These are phyloP conservation scores for Eurois occulta DNA, from an alignment of 2,888 invertebrate genomes.

Conservation along the genomic window DNA sequence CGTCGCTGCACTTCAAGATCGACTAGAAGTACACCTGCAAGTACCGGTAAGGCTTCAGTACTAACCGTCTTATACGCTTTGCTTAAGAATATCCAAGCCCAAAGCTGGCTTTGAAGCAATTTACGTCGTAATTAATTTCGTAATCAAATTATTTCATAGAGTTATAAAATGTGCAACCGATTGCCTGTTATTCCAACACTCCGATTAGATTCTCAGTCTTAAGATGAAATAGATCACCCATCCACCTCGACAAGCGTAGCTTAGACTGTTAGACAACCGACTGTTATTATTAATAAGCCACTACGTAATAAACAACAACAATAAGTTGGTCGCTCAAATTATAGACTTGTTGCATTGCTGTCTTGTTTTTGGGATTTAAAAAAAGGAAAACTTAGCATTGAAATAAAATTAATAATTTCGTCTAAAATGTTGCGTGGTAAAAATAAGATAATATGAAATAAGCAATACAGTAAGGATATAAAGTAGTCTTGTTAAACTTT, in stretches of 20 bases:
- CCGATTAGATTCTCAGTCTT: neutral
- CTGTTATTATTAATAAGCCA: neutral
- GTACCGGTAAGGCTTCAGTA: no score
- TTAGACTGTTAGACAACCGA: neutral
- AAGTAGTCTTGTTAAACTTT: neutral
- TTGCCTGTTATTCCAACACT: no score
- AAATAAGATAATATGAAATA: neutral
- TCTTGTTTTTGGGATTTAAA: neutral
- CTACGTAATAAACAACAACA: neutral
- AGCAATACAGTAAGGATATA: neutral
- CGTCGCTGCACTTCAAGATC: no score
- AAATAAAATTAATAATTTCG: neutral
- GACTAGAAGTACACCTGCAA: no score
- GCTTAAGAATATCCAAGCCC: no score
- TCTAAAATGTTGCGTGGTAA: neutral
- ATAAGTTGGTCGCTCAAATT: neutral
- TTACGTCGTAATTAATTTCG: neutral
- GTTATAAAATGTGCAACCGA: neutral
- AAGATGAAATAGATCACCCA: neutral
- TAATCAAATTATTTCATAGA: slow-evolving; percentile 4
- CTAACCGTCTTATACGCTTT: no score
- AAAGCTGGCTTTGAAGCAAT: no score
- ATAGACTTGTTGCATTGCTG: slow-evolving; percentile 14
- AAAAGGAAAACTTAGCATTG: no score
- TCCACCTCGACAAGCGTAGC: neutral